A percentile compares a stretch with the other conserved stretches of the same genome.
These are phyloP conservation scores for Lutraria lutraria DNA, from an alignment of 2,888 invertebrate species.

Conservation along the genomic window DNA sequence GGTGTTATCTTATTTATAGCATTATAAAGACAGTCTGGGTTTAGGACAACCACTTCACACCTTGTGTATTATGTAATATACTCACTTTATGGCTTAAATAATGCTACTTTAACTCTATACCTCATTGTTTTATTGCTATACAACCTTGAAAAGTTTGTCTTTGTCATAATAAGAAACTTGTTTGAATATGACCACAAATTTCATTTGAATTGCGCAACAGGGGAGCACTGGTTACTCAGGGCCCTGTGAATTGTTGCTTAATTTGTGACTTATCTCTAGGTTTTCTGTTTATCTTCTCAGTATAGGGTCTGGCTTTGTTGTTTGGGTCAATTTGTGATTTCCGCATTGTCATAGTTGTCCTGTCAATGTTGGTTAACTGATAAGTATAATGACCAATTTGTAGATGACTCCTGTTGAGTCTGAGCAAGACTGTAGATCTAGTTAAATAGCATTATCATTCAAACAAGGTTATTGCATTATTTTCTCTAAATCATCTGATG, in stretches of 20 bases:
- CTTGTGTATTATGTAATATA: slow-evolving; percentile 36
- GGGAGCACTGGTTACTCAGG: neutral
- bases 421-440: neutral
- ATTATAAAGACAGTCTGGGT: slow-evolving; percentile 14
- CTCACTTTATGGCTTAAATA: slow-evolving; percentile 9
- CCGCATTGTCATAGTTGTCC: neutral
- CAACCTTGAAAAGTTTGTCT: neutral
- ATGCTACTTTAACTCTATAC: neutral
- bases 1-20: slow-evolving; percentile 7
- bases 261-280: neutral
- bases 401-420: neutral
- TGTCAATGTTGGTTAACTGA: neutral
- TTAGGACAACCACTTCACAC: slow-evolving; percentile 32
- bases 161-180: neutral
- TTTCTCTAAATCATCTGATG: neutral
- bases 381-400: neutral
- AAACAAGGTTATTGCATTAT: neutral
- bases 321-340: neutral
- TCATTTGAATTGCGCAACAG: neutral
- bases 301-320: neutral
- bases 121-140: slow-evolving; percentile 3
- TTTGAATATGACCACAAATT: too few species aligned
- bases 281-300: neutral
- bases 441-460: neutral
- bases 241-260: neutral